Conservation (phyloP, 2,888 invertebrate genomes). For the Sminthurinus aureus region DNA sequence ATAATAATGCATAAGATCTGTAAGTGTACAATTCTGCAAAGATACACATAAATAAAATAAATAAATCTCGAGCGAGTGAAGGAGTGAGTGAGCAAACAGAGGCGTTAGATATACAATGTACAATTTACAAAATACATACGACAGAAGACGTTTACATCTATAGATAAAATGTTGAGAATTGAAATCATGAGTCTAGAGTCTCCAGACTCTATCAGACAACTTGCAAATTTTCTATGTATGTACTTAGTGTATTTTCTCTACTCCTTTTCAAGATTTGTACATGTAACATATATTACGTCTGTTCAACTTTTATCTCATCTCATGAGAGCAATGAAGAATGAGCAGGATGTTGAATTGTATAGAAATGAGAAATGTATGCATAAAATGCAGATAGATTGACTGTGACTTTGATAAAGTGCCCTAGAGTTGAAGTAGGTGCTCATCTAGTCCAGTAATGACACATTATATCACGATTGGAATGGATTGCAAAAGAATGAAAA, state of each 20-base stretch:
- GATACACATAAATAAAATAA: neutral
- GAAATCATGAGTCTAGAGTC: too few relatives aligned
- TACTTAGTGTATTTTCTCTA: neutral
- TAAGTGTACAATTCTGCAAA: too few relatives aligned
- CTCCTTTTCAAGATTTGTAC: neutral
- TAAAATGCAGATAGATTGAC: too few relatives aligned
- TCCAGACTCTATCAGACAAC: neutral
- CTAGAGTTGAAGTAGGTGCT: too few relatives aligned
- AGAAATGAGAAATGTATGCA: neutral
- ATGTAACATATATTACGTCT: neutral
- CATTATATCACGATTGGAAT: too few relatives aligned
- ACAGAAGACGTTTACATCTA: too few relatives aligned
- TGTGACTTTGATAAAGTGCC: too few relatives aligned
- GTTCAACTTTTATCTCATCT: neutral
- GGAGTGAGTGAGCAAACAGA: neutral
- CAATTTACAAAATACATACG: too few relatives aligned
- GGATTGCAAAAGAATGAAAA: too few relatives aligned
- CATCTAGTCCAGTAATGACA: too few relatives aligned
- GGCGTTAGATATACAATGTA: neutral
- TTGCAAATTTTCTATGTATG: neutral
- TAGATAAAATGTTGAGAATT: too few relatives aligned
- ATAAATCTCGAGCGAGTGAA: neutral
- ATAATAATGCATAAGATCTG: too few relatives aligned
- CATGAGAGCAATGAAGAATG: neutral
- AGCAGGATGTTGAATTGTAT: neutral